Base-by-base conservation (phyloP, 1,140 invertebrate species). In the Cydia fagiglandana region DNA sequence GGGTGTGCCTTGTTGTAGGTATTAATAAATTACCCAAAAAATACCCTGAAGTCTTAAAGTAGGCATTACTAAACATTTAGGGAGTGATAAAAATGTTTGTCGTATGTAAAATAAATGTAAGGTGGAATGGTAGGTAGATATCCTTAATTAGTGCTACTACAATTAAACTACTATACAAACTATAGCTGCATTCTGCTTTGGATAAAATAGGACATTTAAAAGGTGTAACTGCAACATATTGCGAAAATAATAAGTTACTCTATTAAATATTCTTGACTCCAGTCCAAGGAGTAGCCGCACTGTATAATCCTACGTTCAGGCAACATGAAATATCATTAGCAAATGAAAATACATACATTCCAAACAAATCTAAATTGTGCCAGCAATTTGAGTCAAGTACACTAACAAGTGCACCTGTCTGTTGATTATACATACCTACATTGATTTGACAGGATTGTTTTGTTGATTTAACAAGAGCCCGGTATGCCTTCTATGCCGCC, bases 81-180 rank as follows among this genome's bases (percentile, higher is more conserved):
- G 13, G 47, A 50, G 12, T 15, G 9, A 50, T 50, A 4, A 50
- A 50, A 50, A 17, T 53, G 5, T 53, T 53, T 17, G 17, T 17
- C 4, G 47, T 50, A 50, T 56, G 53, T n/a, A 56, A 2, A 20
- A 56, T 7, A 17, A 56, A 56, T 56, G 53, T 5, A 56, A 20
- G 20, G 20, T 61, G 56, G 56, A 61, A 61, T 61, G 56, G 56
- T 61, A n/a, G n/a, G n/a, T n/a, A 61, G 56, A 61, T 61, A 10
- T 61, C 56, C 56, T 61, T 61, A 61, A 61, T 20, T 61, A 61
- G 17, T 61, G n/a, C 17, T 20, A 24, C 56, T 2, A 20, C 17
- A 61, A 24, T 61, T 15, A 6, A 61, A 61, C 17, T 61, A 20
- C 53, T 24, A 61, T 12, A 56, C 56, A 20, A 61, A 61, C 17